Evolutionary conservation across 1,140 invertebrate species (phyloP), one percentile per base, ranked within the genome.

Genomic region (Plutomurus gul): DNA sequence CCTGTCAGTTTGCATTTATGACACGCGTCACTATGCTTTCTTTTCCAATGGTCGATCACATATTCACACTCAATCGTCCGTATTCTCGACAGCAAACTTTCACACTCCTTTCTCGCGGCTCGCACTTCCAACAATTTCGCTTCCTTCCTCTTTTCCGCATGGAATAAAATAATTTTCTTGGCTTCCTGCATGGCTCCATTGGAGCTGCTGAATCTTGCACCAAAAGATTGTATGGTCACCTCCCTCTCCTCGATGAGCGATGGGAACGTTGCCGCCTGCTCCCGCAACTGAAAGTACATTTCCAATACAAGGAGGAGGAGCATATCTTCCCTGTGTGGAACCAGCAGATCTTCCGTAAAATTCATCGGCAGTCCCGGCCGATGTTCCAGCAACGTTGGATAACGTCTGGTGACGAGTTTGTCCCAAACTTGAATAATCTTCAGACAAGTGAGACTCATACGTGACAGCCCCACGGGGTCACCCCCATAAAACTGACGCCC

Each of bases 381-480:
- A 51, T 80, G 60, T 27, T 76, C 39, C 16, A 11, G 13, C 6
- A 70, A 13, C 36, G 47, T 6, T 5, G 78, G 73, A 47, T 1
- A 56, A 30, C 20, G 16, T 30, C n/a, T 7, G 20, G 18, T 30
- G 1, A 22, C 30, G 1, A 77, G 3, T 18, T 7, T 22, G 20
- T 80, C 79, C 65, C 51, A 43, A 2, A 75, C 36, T 60, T 76
- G n/a, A 25, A 80, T 47, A 40, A 76, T 72, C 13, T 76, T 76
- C 1, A 80, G 46, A 13, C 13, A 22, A 16, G 75, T 77, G 1
- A 80, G 27, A 10, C 72, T 30, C 30, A 80, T 46, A 11, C 75
- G 11, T 13, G 49, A 70, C 8, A 13, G 25, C 10, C 56, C 56
- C 4, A 80, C 27, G 5, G 79, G 74, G 16, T 80, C 79, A 10